Conservation (phyloP, 2,888 invertebrate species). For the Smittia aterrima region DNA sequence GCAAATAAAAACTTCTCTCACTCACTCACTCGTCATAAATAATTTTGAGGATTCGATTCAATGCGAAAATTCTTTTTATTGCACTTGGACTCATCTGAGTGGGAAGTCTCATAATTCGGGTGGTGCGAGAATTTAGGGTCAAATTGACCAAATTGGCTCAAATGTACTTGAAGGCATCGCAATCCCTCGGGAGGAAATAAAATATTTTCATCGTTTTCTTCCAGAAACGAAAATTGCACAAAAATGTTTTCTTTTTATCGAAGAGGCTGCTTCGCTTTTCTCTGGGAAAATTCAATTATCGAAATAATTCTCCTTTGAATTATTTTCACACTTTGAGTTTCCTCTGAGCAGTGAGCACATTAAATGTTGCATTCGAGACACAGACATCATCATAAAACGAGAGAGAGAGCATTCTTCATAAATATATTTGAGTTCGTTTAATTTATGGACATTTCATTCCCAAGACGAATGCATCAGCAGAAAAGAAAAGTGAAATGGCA, state of each 20-base stretch:
- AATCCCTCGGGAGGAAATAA: slow-evolving; percentile 39
- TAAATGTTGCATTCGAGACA: background rate
- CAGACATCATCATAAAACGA: background rate
- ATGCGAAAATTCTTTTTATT: slow-evolving; percentile 33
- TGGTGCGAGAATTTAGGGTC: slow-evolving; percentile 11
- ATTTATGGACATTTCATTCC: background rate
- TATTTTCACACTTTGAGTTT: slow-evolving; percentile 39
- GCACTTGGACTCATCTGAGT: slow-evolving; percentile 34
- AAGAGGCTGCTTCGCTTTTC: background rate
- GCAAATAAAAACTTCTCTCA: too few species aligned
- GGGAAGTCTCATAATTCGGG: background rate
- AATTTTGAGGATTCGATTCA: background rate
- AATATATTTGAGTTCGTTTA: background rate
- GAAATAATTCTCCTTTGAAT: slow-evolving; percentile 14
- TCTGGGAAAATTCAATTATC: slow-evolving; percentile 33
- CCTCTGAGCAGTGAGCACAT: background rate
- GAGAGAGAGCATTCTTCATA: background rate
- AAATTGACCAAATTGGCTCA: slow-evolving; percentile 42
- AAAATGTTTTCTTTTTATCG: slow-evolving; percentile 11
- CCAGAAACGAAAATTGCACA: background rate
- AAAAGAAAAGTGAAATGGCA: background rate
- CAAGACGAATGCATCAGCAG: slow-evolving; percentile 8
- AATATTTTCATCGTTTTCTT: slow-evolving; percentile 27
- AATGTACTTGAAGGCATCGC: background rate
- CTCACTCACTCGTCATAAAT: too few species aligned